Conservation (phyloP, 2,113 vertebrate genomes). For the Nicator chloris region DNA sequence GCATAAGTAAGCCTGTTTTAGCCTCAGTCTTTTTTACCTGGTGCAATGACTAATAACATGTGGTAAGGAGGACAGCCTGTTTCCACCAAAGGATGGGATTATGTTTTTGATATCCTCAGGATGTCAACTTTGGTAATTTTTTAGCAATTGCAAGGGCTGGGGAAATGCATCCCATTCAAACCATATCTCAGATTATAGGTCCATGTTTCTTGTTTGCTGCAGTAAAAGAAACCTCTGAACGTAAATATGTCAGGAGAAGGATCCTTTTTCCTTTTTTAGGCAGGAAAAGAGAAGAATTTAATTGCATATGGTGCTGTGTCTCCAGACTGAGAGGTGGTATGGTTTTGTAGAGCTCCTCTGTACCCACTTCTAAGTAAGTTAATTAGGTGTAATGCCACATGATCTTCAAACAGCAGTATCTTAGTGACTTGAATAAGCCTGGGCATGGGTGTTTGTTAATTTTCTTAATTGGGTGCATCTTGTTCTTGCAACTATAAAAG, state of each 20-base stretch:
- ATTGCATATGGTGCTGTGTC: not conserved
- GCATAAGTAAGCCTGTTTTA: not conserved
- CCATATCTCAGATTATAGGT: not conserved
- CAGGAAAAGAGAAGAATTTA: not conserved
- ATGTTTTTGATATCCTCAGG: not conserved
- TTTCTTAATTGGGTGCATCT: not conserved
- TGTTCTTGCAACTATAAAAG: not conserved
- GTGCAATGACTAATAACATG: not conserved
- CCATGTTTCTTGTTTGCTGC: not conserved
- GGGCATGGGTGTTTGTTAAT: rapidly evolving
- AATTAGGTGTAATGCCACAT: not conserved
- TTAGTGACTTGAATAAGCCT: not conserved
- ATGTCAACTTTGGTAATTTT: not conserved
- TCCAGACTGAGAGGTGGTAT: not conserved
- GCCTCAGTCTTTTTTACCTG: not conserved
- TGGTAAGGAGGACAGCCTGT: not conserved
- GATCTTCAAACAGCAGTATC: not conserved
- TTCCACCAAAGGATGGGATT: not conserved
- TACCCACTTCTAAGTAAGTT: not conserved
- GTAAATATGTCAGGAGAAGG: not conserved
- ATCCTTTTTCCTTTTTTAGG: not conserved
- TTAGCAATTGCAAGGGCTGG: not conserved
- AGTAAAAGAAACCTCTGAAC: not conserved
- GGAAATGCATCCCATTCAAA: not conserved
- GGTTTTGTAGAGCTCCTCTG: not conserved